phyloP scores from a whole-genome alignment of 2,113 vertebrate species.

The Rhombomys opimus region DNA sequence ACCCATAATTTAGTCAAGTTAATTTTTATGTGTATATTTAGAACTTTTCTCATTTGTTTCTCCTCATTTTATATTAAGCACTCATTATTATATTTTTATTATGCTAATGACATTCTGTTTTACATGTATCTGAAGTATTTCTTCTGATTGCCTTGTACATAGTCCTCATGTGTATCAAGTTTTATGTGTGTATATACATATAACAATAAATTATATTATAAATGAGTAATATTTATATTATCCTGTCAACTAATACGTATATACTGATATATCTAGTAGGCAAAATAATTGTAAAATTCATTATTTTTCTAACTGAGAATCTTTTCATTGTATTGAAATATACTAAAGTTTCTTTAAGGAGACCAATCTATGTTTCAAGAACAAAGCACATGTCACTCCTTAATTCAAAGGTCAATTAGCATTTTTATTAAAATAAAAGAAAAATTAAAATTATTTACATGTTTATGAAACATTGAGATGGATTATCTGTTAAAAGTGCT shows the following conservation, averaged over 20 bases:
- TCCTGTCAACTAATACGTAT: not conserved
- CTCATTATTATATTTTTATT: not conserved
- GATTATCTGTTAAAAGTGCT: not conserved
- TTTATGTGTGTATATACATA: not conserved
- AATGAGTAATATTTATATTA: not conserved
- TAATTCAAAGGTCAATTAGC: not conserved
- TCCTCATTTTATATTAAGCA: not conserved
- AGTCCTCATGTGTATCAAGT: not conserved
- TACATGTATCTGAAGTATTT: not conserved
- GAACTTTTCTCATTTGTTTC: not conserved
- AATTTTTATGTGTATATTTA: not conserved
- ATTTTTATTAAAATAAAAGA: not conserved
- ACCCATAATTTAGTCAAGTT: not conserved
- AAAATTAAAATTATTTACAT: not conserved
- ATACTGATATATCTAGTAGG: not conserved
- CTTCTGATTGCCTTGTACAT: not conserved
- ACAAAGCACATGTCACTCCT: not conserved
- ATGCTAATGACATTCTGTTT: not conserved
- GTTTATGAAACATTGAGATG: too few species aligned
- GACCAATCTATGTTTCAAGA: not conserved
- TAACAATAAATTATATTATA: not conserved
- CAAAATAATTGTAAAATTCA: not conserved
- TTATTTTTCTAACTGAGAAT: not conserved
- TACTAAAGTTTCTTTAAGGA: not conserved
- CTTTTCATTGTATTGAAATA: not conserved